phyloP scores from a whole-genome alignment of 2,113 vertebrate genomes.

The Phrynocephalus versicolor region DNA sequence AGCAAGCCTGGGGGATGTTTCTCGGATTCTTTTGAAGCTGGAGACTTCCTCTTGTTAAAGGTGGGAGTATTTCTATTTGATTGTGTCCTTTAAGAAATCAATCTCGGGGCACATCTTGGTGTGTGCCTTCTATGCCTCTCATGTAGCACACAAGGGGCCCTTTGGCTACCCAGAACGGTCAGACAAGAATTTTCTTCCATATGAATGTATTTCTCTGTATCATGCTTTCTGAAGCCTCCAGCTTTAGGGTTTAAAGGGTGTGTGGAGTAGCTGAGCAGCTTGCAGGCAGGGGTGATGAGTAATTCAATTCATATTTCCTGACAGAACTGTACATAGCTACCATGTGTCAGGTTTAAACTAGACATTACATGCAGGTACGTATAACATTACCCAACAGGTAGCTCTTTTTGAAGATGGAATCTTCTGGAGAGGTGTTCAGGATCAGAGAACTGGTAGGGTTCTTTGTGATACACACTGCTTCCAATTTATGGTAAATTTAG shows the following conservation, averaged over 20 bases:
- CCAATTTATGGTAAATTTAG: too few species aligned
- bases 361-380: background rate
- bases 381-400: background rate
- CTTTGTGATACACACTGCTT: too few species aligned
- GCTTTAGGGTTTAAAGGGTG: background rate
- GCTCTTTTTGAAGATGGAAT: background rate
- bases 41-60: slow-evolving; percentile 5
- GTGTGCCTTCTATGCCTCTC: background rate
- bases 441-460: background rate
- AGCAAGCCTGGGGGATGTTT: slow-evolving; percentile 20
- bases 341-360: background rate
- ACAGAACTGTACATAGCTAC: background rate
- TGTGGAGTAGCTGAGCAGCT: background rate
- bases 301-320: background rate
- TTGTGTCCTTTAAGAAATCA: slow-evolving; percentile 22
- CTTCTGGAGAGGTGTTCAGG: background rate
- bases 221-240: slow-evolving; percentile 4
- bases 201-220: background rate
- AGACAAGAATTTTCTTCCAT: background rate
- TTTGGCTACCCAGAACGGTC: background rate
- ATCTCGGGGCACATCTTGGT: background rate
- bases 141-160: background rate
- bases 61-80: background rate
- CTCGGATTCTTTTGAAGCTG: slow-evolving; percentile 8
- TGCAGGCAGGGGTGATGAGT: background rate